Base-by-base conservation (phyloP, 2,797 vertebrate genomes). In the Rhinichthys osculus region DNA sequence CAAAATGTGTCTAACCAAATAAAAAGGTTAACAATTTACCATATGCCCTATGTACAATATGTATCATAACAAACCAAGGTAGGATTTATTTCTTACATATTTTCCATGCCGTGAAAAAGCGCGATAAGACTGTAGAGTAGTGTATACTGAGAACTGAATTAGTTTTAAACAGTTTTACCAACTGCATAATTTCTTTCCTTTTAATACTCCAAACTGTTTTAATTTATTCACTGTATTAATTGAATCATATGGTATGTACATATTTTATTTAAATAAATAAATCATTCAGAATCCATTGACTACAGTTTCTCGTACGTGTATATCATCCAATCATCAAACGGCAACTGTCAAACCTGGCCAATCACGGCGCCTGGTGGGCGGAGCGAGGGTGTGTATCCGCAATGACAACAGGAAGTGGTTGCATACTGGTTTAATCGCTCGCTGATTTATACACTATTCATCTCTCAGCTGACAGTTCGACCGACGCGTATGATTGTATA, bases 331-430 rank as follows among this genome's bases (percentile, higher is more conserved):
- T 86, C 84, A 42, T 35, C 62, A 44, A 73, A 35, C 21, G 42
- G 84, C 40, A 11, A 11, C 9, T 17, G 30, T 57, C 23, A 8
- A 23, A 5, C 2, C 54, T 27, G 30, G 33, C 87, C 84, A 88
- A 86, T 88, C 44, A 59, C 6, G 35, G 62, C 27, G 7, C 13
- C 27, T 7, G 9, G 67, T 57, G 80, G 81, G 84, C 77, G 84
- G 62, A 40, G 2, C 71, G n/a, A 80, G 42, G 77, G 78, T 52
- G 54, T 74, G 70, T 78, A 47, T 47, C 17, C 62, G 69, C 69
- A 42, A 35, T 54, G 70, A 86, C 84, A 87, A 77, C 84, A 80
- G 89, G 88, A 90, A 87, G 69, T 69, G 21, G 33, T 35, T 72
- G 13, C 9, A 38, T 42, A 42, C 47, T 50, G 23, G 10, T n/a